Evolutionary conservation across 1,140 invertebrate genomes (phyloP), one percentile per base, ranked within the genome.

Genomic region (Mycetomoellerius zeteki): DNA sequence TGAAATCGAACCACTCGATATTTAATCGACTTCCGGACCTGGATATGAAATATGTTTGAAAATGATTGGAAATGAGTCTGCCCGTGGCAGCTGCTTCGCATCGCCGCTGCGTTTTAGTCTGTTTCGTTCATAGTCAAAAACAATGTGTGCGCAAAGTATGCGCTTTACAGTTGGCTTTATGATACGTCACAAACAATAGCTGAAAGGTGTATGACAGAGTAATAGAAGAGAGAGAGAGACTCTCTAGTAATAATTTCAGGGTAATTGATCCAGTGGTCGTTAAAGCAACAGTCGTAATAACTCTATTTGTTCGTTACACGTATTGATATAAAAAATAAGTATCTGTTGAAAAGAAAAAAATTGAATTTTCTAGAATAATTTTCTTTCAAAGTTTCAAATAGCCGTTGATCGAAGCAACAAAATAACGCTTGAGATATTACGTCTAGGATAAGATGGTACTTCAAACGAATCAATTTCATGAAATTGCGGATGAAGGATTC

Each of bases 51-150:
- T 67, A 67, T 60, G 58, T 75, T 43, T 64, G 85, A 84, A 90
- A 89, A 90, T 89, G 78, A 89, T 89, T 89, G 89, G 85, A 90
- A 89, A 90, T 90, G 85, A 90, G 89, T 69, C 73, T 89, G 89
- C 67, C 21, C n/a, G 62, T 87, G 89, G 88, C 89, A 90, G 88
- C 58, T 76, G 60, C 80, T 84, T 84, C 80, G 80, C 80, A 84
- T 84, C 69, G 80, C 14, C 80, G 52, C 54, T 75, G 54, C 71
- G 80, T 84, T 73, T 84, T 84, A 84, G 54, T 84, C 80, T 84
- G 54, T 84, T 73, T 60, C 69, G 69, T 60, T 47, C 54, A 37
- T 84, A 75, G 80, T 84, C 80, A 84, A 84, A 84, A 84, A 84
- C 80, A 84, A 50, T 84, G 80, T 84, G 80, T 75, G 69, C 54